Evolutionary conservation across 2,113 vertebrate genomes (phyloP).

Genomic region (Anoura caudifer): DNA sequence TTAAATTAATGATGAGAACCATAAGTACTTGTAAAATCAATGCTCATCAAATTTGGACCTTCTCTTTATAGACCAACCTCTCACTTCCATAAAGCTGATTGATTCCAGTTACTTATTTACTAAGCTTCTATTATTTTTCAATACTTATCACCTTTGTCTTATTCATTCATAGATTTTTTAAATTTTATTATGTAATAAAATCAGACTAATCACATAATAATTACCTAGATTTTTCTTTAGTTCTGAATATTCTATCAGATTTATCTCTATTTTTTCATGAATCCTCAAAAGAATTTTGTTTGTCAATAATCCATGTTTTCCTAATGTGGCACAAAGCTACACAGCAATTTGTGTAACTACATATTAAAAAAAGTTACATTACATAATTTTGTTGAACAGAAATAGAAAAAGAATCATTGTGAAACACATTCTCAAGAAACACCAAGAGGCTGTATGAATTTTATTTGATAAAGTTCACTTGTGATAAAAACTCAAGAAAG

Average conservation of each 20-base stretch:
- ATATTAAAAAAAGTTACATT: background rate
- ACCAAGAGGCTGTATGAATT: background rate
- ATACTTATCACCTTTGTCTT: background rate
- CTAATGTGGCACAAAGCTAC: background rate
- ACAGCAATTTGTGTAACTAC: background rate
- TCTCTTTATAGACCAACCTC: background rate
- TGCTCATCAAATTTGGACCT: background rate
- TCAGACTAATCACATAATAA: background rate
- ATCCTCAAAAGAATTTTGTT: background rate
- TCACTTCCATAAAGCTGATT: background rate
- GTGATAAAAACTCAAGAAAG: background rate
- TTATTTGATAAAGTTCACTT: background rate
- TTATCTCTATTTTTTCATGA: background rate
- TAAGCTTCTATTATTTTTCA: background rate
- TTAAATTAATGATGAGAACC: background rate
- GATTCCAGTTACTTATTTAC: background rate
- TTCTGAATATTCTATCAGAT: background rate
- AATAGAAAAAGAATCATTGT: background rate
- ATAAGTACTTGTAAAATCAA: background rate
- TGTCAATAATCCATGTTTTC: background rate
- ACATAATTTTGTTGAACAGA: background rate
- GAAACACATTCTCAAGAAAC: background rate
- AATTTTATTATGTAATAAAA: background rate
- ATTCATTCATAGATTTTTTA: background rate
- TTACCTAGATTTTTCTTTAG: background rate